phyloP scores from a whole-genome alignment of 1,140 invertebrate genomes.

The Brachionus rubens region DNA sequence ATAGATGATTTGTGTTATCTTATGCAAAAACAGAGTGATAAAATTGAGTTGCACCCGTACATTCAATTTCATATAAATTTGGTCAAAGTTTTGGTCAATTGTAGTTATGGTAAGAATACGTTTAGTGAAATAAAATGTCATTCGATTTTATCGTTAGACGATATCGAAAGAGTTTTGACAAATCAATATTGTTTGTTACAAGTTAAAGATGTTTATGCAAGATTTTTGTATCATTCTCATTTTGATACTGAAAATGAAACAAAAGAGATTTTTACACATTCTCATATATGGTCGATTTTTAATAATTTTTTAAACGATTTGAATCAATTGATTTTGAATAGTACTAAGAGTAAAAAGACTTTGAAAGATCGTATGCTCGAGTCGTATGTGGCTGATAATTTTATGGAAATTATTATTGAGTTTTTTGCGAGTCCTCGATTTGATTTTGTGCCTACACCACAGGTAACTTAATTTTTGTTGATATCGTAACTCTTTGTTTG shows the following conservation, averaged over 20 bases:
- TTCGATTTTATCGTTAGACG: slow-evolving; percentile 88
- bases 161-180: slow-evolving; percentile 89
- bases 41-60: slow-evolving; percentile 74
- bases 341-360: neutral
- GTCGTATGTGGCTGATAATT: neutral
- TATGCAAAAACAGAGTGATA: slow-evolving; percentile 66
- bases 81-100: slow-evolving; percentile 86
- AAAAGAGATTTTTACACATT: slow-evolving; percentile 19
- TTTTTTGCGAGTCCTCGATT: slow-evolving; percentile 23
- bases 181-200: slow-evolving; percentile 74
- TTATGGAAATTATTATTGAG: slow-evolving; percentile 14
- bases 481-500: no score
- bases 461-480: neutral
- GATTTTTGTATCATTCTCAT: slow-evolving; percentile 97
- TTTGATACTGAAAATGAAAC: slow-evolving; percentile 96
- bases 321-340: neutral
- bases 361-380: neutral
- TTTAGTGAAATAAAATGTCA: slow-evolving; percentile 99
- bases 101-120: slow-evolving; percentile 98
- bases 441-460: neutral
- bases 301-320: neutral
- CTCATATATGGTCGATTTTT: slow-evolving; percentile 16
- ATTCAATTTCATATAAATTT: slow-evolving; percentile 91
- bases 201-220: slow-evolving; percentile 96
- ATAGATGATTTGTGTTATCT: slow-evolving; percentile 42